phyloP scores from a whole-genome alignment of 2,113 vertebrate genomes.

The Pseudonaja textilis region DNA sequence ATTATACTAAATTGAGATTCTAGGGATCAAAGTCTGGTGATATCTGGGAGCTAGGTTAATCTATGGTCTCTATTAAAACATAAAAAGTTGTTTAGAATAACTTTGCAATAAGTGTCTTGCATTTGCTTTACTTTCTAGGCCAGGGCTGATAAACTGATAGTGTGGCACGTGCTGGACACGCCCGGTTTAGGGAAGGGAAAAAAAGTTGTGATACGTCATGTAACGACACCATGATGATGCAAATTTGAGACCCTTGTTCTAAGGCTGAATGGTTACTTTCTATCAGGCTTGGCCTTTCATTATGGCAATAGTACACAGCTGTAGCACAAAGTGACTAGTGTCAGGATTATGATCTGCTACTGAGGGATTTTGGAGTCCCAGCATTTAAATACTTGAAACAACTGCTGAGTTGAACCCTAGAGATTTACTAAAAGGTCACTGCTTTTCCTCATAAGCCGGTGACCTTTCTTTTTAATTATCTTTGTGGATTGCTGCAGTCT shows the following conservation, averaged over 20 bases:
- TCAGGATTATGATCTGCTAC: neutral
- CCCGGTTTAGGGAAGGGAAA: too few species aligned
- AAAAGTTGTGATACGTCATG: too few species aligned
- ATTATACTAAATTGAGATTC: neutral
- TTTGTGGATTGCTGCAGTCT: conserved; percentile 51
- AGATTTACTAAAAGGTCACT: conserved; percentile 33
- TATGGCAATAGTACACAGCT: neutral
- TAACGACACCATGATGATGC: too few species aligned
- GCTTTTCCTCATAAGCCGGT: conserved; percentile 48
- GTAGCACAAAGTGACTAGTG: neutral
- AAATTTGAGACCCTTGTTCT: neutral
- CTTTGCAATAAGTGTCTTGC: neutral
- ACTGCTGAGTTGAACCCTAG: conserved; percentile 28
- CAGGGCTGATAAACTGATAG: too few species aligned
- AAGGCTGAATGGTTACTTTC: conserved; percentile 7
- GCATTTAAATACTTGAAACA: conserved; percentile 19
- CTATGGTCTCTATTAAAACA: neutral
- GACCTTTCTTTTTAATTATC: conserved; percentile 62
- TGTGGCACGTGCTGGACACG: too few species aligned
- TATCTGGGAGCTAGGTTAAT: neutral
- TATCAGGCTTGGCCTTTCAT: conserved; percentile 9
- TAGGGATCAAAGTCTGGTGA: neutral
- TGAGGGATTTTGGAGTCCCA: conserved; percentile 1
- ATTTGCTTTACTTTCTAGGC: neutral
- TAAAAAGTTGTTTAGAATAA: neutral